Percentiles rank a stretch among this genome's conserved stretches.
These are phyloP conservation scores for Hycleus cichorii DNA, from an alignment of 1,140 invertebrate species.

Conservation along the genomic window DNA sequence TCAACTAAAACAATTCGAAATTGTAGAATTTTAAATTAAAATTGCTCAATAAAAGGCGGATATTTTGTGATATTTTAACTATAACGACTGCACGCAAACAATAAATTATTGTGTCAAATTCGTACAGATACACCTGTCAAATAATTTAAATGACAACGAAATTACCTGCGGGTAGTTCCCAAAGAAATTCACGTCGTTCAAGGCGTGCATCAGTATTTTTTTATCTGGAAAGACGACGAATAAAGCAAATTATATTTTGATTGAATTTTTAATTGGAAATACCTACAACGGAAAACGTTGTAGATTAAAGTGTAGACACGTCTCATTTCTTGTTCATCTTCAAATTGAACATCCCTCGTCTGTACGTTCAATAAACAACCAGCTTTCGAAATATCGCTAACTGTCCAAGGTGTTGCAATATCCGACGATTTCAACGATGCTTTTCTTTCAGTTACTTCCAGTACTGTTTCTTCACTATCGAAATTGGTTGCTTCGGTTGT, in stretches of 20 bases:
- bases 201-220: constrained; percentile 55
- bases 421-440: no score
- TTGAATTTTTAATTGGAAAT: not conserved
- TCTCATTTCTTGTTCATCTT: constrained; percentile 69
- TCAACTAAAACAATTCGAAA: constrained; percentile 29
- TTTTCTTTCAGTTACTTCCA: not conserved
- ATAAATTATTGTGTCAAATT: no score
- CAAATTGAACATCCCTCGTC: constrained; percentile 45
- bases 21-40: not conserved
- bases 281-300: constrained; percentile 70
- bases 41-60: not conserved
- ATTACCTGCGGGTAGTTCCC: constrained; percentile 47
- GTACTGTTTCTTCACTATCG: not conserved
- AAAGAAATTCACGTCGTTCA: constrained; percentile 59
- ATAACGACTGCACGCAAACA: no score
- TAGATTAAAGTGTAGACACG: constrained; percentile 68
- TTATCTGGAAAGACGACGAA: constrained; percentile 51
- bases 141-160: not conserved
- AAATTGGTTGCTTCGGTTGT: constrained; percentile 18
- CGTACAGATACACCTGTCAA: no score
- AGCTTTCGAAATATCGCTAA: constrained; percentile 51
- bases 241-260: not conserved
- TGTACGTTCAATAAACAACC: constrained; percentile 50
- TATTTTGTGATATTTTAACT: no score
- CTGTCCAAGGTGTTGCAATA: constrained; percentile 41